phyloP scores from a whole-genome alignment of 2,113 vertebrate species.

The Cebidichthys violaceus region DNA sequence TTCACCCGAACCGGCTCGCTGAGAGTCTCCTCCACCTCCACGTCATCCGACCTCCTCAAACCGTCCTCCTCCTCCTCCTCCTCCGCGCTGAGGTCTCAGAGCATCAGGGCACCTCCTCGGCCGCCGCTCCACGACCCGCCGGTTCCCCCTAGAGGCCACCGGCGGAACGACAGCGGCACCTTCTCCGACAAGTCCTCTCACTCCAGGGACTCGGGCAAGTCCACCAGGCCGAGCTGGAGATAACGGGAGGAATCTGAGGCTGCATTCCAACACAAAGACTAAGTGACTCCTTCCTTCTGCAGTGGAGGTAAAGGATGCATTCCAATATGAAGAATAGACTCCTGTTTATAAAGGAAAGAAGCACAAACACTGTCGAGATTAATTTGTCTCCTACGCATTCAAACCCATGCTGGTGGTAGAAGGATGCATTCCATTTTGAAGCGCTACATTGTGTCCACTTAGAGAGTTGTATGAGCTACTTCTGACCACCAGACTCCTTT shows the following conservation, averaged over 20 bases:
- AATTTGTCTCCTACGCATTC: no score
- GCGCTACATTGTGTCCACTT: no score
- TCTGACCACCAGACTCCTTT: neutral
- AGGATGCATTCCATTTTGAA: no score
- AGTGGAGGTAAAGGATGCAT: neutral
- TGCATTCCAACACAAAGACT: no score
- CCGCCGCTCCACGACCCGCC: slow-evolving; percentile 45
- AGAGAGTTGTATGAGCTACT: no score
- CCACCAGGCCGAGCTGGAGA: slow-evolving; percentile 83
- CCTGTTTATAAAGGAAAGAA: neutral
- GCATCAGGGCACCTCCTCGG: slow-evolving; percentile 68
- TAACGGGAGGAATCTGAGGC: slow-evolving; percentile 59
- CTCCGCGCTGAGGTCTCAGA: slow-evolving; percentile 77
- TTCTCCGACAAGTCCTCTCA: slow-evolving; percentile 78
- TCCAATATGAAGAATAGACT: neutral
- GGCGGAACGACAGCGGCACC: slow-evolving; percentile 72
- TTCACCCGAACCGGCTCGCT: slow-evolving; percentile 26
- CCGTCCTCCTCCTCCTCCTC: neutral
- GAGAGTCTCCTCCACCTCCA: slow-evolving; percentile 41
- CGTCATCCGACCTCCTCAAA: neutral
- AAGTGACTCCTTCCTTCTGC: no score
- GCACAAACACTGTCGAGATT: neutral
- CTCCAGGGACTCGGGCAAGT: slow-evolving; percentile 79
- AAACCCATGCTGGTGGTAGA: no score
- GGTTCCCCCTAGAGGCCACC: slow-evolving; percentile 60